These are phyloP conservation scores for Trichomycterus rosablanca DNA, from an alignment of 2,113 vertebrate genomes.

Conservation along the genomic window DNA sequence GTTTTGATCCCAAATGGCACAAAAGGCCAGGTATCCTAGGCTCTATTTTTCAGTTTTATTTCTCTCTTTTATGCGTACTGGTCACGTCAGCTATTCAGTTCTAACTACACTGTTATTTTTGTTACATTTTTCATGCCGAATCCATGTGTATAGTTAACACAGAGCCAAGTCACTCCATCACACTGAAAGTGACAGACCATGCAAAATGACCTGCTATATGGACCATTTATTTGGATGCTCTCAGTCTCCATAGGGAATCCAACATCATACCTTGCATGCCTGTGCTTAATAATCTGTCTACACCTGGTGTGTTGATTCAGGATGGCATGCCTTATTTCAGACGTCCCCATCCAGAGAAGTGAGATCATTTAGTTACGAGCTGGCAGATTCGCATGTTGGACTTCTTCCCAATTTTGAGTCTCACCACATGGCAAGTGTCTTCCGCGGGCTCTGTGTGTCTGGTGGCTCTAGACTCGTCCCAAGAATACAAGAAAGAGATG, in stretches of 20 bases:
- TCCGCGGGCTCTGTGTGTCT: slow-evolving; percentile 53
- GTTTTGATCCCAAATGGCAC: no score
- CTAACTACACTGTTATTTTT: neutral
- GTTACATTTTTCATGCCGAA: neutral
- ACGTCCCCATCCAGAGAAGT: slow-evolving; percentile 58
- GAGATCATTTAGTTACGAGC: slow-evolving; percentile 61
- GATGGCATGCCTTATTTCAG: slow-evolving; percentile 54
- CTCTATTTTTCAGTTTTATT: no score
- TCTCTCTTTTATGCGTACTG: neutral
- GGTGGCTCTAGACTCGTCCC: slow-evolving; percentile 19
- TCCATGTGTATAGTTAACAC: neutral
- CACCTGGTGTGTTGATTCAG: slow-evolving; percentile 49
- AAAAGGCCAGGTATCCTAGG: neutral
- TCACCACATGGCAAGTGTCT: slow-evolving; percentile 73
- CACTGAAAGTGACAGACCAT: neutral
- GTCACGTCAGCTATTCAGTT: no score
- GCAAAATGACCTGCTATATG: neutral
- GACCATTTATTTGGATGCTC: neutral
- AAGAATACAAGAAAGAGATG: slow-evolving; percentile 46
- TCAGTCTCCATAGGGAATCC: neutral
- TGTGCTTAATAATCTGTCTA: slow-evolving; percentile 13
- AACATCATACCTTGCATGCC: neutral
- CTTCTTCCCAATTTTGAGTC: slow-evolving; percentile 64
- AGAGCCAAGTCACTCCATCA: neutral
- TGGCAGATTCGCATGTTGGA: slow-evolving; percentile 66